Evolutionary conservation across 2,797 vertebrate genomes (phyloP), one percentile per base, ranked within the genome.

Genomic region (Apodemus agrarius): DNA sequence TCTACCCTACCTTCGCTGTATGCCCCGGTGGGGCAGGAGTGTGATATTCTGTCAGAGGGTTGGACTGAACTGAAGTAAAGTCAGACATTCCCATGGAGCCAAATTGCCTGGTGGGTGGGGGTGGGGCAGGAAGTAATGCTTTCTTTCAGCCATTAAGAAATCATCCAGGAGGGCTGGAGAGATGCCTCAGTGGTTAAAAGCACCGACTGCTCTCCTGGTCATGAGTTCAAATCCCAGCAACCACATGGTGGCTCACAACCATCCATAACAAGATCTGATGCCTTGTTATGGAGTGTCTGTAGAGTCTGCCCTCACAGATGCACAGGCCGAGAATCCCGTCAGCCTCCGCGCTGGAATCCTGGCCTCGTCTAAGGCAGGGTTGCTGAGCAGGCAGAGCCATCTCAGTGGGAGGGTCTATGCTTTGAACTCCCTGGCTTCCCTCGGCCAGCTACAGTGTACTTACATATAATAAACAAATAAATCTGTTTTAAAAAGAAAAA

Each of bases 141-240:
- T 74, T 22, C 72, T 74, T 74, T 54, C 84, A 4, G 43, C 67
- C 93, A 80, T 96, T 89, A n/a, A 87, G 83, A 78, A 93, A 34
- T 61, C 89, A 67, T 16, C 89, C 65, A 19, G 59, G 61, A 49
- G 49, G 49, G 49, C 49, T 49, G 49, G 49, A 49, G 49, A 49
- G 49, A 49, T 49, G 49, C 6, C 49, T 49, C 49, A 49, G 49
- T 11, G 10, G 49, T 10, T 49, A 49, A 49, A 9, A 49, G 49
- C 49, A 49, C 49, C 49, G 5, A 10, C 6, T 6, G 49, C 46
- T 46, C 46, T 46, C 46, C 46, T 6, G 49, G 49, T 49, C 49
- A 8, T 49, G 6, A 49, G 49, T 49, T 49, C 49, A 10, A 49
- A 49, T 49, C 49, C 49, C 49, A 49, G 49, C 49, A 49, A 8